phyloP scores from a whole-genome alignment of 2,888 invertebrate genomes.

The Nezara viridula region DNA sequence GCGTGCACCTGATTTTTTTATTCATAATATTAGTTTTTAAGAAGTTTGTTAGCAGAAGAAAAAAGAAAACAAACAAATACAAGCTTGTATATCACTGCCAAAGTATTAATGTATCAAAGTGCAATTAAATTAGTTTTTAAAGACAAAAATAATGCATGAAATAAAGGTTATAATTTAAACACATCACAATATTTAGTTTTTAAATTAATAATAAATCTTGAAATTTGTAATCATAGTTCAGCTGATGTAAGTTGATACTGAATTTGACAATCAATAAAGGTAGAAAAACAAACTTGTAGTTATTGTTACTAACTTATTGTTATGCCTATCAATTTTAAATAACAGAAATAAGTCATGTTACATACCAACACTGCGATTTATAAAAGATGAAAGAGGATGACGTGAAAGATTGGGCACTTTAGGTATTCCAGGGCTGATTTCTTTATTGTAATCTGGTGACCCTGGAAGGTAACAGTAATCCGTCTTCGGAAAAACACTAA shows the following conservation, averaged over 20 bases:
- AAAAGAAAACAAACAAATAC: too few species aligned
- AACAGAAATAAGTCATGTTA: neutral
- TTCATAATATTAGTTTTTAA: too few species aligned
- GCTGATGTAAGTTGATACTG: too few species aligned
- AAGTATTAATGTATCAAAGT: too few species aligned
- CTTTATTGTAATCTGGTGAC: conserved; percentile 81
- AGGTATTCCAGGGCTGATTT: conserved; percentile 75
- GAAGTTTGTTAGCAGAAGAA: too few species aligned
- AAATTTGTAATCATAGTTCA: neutral
- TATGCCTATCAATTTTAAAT: neutral
- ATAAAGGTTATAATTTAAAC: neutral
- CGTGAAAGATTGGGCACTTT: conserved; percentile 93
- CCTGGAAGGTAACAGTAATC: conserved; percentile 90
- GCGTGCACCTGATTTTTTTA: too few species aligned
- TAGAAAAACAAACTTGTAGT: neutral
- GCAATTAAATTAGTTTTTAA: too few species aligned
- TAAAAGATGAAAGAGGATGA: conserved; percentile 67
- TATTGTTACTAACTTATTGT: too few species aligned
- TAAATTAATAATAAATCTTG: neutral
- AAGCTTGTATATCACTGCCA: too few species aligned
- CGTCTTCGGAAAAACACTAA: conserved; percentile 89
- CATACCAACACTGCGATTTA: conserved; percentile 46
- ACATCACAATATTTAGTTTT: neutral
- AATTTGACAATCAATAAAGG: neutral
- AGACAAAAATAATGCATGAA: too few species aligned